Evolutionary conservation across 2,113 vertebrate genomes (phyloP).

Genomic region (Accipiter virgatus): DNA sequence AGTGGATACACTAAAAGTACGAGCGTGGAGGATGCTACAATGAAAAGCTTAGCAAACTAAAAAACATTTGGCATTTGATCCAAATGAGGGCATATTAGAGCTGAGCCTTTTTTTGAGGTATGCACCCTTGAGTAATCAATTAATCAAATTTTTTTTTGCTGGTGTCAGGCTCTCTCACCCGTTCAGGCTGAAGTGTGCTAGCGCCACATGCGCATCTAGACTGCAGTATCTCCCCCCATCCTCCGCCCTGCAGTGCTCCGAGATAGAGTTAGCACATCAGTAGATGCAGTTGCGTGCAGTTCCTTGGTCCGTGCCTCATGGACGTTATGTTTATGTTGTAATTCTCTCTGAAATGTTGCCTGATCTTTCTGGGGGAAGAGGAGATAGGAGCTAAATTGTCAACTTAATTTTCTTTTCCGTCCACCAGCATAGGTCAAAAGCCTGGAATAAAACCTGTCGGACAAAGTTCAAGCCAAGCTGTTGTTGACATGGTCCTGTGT

Average conservation of each 20-base stretch:
- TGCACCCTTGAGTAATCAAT: neutral
- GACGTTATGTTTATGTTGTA: neutral
- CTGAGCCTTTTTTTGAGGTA: neutral
- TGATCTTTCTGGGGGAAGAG: neutral
- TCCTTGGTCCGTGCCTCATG: neutral
- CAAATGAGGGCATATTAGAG: neutral
- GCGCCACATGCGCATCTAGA: rapidly evolving
- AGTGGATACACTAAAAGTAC: neutral
- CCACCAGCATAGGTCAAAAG: neutral
- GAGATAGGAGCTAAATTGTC: neutral
- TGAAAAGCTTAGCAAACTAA: neutral
- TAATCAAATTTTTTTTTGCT: neutral
- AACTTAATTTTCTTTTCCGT: neutral
- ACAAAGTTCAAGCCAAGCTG: constrained; percentile 16
- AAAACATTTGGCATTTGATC: neutral
- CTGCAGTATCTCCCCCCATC: rapidly evolving
- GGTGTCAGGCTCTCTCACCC: rapidly evolving
- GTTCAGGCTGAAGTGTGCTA: neutral
- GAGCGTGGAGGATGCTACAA: neutral
- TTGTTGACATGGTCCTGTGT: neutral
- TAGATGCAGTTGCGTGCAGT: rapidly evolving
- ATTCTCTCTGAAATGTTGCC: neutral
- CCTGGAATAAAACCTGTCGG: constrained; percentile 29
- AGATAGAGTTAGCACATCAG: neutral
- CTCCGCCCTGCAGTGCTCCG: rapidly evolving